Evolutionary conservation across 2,113 vertebrate genomes (phyloP).

Genomic region (Ictidomys tridecemlineatus): DNA sequence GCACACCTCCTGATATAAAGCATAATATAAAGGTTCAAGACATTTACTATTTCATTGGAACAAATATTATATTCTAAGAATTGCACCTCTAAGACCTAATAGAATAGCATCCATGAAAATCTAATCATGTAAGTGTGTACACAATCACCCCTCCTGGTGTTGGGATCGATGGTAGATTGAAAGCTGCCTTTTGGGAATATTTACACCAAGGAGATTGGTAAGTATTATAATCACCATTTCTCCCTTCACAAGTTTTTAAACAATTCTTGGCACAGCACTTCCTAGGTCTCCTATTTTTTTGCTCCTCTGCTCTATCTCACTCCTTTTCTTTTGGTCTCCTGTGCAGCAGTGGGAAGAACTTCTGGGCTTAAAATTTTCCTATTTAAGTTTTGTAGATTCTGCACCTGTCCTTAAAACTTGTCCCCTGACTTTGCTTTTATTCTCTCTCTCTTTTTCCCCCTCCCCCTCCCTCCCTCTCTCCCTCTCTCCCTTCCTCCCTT

Average conservation of each 20-base stretch:
- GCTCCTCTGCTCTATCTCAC: neutral
- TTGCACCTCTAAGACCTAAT: neutral
- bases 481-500: no score
- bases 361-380: neutral
- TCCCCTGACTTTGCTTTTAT: neutral
- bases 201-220: neutral
- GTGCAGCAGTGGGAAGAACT: neutral
- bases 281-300: rapidly evolving
- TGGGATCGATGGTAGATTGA: neutral
- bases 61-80: neutral
- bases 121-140: neutral
- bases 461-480: no score
- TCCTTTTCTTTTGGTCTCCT: neutral
- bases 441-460: no score
- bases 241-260: neutral
- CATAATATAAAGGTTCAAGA: neutral
- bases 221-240: neutral
- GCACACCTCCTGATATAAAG: neutral
- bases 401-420: neutral
- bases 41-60: neutral
- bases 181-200: neutral
- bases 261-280: neutral
- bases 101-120: neutral
- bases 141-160: neutral
- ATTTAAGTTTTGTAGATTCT: neutral